phyloP scores from a whole-genome alignment of 2,888 invertebrate genomes.

The Bimastos eiseni region DNA sequence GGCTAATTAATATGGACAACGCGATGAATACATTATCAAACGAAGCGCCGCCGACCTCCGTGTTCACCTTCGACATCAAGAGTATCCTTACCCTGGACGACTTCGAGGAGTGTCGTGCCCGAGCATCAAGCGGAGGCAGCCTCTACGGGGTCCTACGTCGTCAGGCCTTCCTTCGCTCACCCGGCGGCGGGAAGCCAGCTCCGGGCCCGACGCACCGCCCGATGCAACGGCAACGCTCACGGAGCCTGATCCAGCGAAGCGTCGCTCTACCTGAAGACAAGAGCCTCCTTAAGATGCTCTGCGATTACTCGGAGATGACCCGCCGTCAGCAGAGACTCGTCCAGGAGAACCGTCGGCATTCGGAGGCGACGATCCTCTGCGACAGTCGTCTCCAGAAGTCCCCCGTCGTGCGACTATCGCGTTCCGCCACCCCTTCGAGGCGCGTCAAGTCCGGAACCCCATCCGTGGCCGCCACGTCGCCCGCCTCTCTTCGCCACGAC shows the following conservation, averaged over 20 bases:
- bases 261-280: slow-evolving; percentile 38
- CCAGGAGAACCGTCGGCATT: slow-evolving; percentile 33
- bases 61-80: neutral
- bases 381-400: slow-evolving; percentile 6
- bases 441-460: neutral
- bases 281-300: slow-evolving; percentile 37
- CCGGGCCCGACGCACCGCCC: slow-evolving; percentile 30
- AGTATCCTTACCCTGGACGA: slow-evolving; percentile 29
- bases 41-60: slow-evolving; percentile 20
- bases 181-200: neutral
- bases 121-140: slow-evolving; percentile 42
- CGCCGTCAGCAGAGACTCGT: neutral
- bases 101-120: slow-evolving; percentile 39
- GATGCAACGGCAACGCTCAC: slow-evolving; percentile 38
- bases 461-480: neutral
- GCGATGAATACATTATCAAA: neutral
- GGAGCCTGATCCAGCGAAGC: slow-evolving; percentile 38
- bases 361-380: slow-evolving; percentile 32
- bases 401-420: neutral
- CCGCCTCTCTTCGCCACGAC: neutral
- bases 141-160: slow-evolving; percentile 41
- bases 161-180: slow-evolving; percentile 34
- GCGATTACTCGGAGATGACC: slow-evolving; percentile 41
- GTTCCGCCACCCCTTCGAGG: neutral
- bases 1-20: neutral